Percentiles rank a stretch among this genome's conserved stretches.
phyloP scores from a whole-genome alignment of 1,140 invertebrate species.

The Bombus consobrinus region DNA sequence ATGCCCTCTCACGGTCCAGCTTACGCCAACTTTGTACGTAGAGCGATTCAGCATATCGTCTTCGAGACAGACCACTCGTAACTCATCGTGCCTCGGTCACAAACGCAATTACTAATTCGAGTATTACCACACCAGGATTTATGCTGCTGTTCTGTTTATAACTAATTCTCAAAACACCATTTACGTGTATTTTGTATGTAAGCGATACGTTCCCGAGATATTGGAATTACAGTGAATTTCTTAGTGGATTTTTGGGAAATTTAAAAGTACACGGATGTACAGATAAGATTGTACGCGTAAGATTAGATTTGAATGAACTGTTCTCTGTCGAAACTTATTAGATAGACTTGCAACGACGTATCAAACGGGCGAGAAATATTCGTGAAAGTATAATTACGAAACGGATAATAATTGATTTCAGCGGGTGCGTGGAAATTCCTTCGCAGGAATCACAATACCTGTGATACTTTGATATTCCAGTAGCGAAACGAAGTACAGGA shows the following conservation, averaged over 20 bases:
- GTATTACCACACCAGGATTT: constrained; percentile 11
- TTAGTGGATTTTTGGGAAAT: not conserved
- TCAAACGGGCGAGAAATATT: too few species aligned
- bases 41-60: constrained; percentile 66
- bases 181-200: not conserved
- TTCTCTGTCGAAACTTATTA: too few species aligned
- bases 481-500: constrained; percentile 16
- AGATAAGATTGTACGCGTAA: too few species aligned
- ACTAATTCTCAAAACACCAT: not conserved
- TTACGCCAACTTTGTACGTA: constrained; percentile 58
- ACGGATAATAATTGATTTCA: not conserved
- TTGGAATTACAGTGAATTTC: not conserved
- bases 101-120: constrained; percentile 48
- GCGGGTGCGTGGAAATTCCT: not conserved
- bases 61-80: constrained; percentile 62
- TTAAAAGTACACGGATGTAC: not conserved
- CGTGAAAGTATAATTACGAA: not conserved
- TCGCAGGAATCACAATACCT: too few species aligned
- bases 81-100: constrained; percentile 48
- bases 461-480: constrained; percentile 37
- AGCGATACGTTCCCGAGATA: too few species aligned
- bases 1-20: constrained; percentile 38
- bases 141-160: not conserved
- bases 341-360: too few species aligned
- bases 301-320: too few species aligned